Conservation (phyloP, 2,797 vertebrate genomes). For the Delichon dasypus region DNA sequence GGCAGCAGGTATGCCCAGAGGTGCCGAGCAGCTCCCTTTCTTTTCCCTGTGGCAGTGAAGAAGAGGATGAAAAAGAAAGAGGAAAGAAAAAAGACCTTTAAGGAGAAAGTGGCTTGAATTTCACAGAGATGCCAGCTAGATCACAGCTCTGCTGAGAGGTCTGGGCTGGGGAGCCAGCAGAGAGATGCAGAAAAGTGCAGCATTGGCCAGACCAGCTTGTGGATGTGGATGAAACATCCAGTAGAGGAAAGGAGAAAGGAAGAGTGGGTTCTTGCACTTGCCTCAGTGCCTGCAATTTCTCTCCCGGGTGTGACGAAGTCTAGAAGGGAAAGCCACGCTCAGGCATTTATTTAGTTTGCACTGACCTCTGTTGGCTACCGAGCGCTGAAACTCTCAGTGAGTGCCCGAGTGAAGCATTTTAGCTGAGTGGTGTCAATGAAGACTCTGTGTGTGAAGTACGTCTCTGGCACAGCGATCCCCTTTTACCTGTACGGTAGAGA, state of each 20-base stretch:
- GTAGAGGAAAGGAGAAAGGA: background rate
- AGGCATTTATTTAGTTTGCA: slow-evolving; percentile 39
- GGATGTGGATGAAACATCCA: background rate
- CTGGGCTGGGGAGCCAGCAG: background rate
- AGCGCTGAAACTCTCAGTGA: background rate
- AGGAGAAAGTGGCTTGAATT: background rate
- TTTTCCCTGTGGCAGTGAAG: background rate
- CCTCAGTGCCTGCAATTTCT: background rate
- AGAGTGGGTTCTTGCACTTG: background rate
- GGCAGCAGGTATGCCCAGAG: slow-evolving; percentile 53
- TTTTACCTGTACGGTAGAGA: background rate
- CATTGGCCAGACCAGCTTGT: background rate
- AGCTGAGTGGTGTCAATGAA: background rate
- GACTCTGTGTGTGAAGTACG: background rate
- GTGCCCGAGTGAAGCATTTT: background rate
- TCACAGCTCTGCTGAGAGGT: background rate
- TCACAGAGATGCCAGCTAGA: background rate
- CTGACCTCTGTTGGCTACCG: slow-evolving; percentile 22
- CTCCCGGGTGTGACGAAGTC: background rate
- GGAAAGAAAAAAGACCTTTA: background rate
- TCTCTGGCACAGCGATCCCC: background rate
- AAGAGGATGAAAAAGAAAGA: background rate
- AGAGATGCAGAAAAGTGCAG: background rate
- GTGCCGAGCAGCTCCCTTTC: background rate
- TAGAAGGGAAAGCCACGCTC: background rate